phyloP scores from a whole-genome alignment of 2,113 vertebrate genomes.

The Psilopogon haemacephalus region DNA sequence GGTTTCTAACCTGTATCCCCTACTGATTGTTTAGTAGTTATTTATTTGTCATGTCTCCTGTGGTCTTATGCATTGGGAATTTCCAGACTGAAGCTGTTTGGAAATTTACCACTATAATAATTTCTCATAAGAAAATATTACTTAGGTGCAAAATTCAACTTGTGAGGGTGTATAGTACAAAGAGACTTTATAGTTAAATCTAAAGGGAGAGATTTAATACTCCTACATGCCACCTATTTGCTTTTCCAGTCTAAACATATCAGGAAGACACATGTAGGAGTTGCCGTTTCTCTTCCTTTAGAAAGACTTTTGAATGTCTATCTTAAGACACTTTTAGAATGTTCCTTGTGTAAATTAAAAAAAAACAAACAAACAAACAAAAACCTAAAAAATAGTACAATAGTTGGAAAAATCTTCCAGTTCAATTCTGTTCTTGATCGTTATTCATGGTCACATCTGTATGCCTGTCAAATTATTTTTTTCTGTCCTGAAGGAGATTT shows the following conservation, averaged over 20 bases:
- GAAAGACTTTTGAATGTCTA: neutral
- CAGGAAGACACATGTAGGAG: neutral
- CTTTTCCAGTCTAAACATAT: neutral
- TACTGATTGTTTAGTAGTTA: neutral
- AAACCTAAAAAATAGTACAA: too few relatives aligned
- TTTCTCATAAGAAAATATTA: neutral
- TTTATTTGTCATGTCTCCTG: neutral
- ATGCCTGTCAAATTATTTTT: neutral
- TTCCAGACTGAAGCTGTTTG: neutral
- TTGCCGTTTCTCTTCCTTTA: neutral
- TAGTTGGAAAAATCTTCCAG: neutral
- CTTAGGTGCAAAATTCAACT: neutral
- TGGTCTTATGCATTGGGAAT: neutral
- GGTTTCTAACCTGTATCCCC: neutral
- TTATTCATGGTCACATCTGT: neutral
- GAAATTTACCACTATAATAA: neutral
- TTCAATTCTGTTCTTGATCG: neutral
- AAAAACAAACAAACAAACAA: too few relatives aligned
- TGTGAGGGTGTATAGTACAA: neutral
- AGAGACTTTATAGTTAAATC: neutral
- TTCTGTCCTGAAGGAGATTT: neutral
- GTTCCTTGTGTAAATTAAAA: neutral
- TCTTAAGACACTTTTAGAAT: neutral
- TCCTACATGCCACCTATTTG: neutral
- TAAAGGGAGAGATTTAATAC: neutral